A percentile compares a stretch with the other conserved stretches of the same genome.
Evolutionary conservation across 2,113 vertebrate genomes (phyloP).

Genomic region (Anthoscopus minutus): DNA sequence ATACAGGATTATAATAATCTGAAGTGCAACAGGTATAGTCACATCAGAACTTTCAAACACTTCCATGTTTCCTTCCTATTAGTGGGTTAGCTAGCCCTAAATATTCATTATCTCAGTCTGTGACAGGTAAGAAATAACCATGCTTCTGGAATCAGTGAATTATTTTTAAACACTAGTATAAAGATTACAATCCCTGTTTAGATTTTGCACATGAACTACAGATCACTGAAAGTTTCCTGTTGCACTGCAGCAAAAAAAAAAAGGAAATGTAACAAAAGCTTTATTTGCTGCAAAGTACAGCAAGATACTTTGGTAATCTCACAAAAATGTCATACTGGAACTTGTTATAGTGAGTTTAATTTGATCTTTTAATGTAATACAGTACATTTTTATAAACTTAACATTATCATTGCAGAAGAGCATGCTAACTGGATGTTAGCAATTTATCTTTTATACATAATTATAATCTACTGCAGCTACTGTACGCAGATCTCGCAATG

Average conservation of each 20-base stretch:
- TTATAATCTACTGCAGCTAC: slow-evolving; percentile 65
- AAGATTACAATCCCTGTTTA: slow-evolving; percentile 5
- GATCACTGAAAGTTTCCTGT: slow-evolving; percentile 55
- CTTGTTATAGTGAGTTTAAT: slow-evolving; percentile 62
- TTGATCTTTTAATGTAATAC: slow-evolving; percentile 69
- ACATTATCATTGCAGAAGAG: slow-evolving; percentile 64
- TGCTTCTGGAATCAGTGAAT: slow-evolving; percentile 16
- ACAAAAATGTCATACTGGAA: slow-evolving; percentile 63
- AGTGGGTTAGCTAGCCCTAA: slow-evolving; percentile 12
- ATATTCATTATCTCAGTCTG: background rate
- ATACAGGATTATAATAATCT: background rate
- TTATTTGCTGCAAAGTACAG: slow-evolving; percentile 48
- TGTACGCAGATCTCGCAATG: slow-evolving; percentile 65
- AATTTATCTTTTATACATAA: slow-evolving; percentile 62
- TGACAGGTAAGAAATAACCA: background rate
- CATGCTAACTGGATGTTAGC: slow-evolving; percentile 68
- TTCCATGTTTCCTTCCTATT: background rate
- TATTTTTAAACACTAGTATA: slow-evolving; percentile 11
- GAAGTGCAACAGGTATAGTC: background rate
- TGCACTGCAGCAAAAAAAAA: slow-evolving; percentile 66
- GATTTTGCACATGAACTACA: slow-evolving; percentile 52
- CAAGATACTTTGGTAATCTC: slow-evolving; percentile 56
- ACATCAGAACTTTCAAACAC: background rate
- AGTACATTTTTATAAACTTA: slow-evolving; percentile 69
- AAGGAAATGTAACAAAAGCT: background rate